Evolutionary conservation across 2,888 invertebrate species (phyloP), one percentile per base, ranked within the genome.

Genomic region (Deladenus siricidicola): DNA sequence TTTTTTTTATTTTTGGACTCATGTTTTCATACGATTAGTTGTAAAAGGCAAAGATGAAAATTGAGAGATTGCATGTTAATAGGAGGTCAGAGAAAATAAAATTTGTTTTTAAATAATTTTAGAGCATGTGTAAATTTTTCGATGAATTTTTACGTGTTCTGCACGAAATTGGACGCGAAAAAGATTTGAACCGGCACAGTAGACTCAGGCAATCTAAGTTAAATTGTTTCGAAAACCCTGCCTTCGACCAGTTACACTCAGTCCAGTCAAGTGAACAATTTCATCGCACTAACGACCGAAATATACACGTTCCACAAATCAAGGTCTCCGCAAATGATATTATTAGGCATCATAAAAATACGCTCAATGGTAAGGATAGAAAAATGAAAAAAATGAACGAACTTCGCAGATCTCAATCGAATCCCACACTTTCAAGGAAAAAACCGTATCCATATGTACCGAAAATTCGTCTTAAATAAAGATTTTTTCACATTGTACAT

Each of bases 161-260:
- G 14, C 52, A 52, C n/a, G 30, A 26, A 52, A 52, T 52, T 4
- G 52, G 52, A 14, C 28, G 52, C 19, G 52, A 52, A n/a, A 52
- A 52, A 52, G 30, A 26, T 17, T 29, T 52, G 52, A 19, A n/a
- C 4, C 21, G 24, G 51, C 23, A 21, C n/a, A 6, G 30, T 30
- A 6, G 39, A 34, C 14, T n/a, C n/a, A n/a, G n/a, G n/a, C n/a
- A n/a, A n/a, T n/a, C n/a, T n/a, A n/a, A n/a, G n/a, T n/a, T n/a
- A n/a, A n/a, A n/a, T n/a, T n/a, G n/a, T n/a, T 49, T 49, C 23
- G 19, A 49, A 26, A 49, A 49, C 26, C 50, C 50, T 19, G 50
- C 52, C 34, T 52, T 52, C 30, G 29, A 52, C 30, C 30, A 34
- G 14, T 34, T 14, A 10, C 39, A 34, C 6, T 6, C 39, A 34